These are phyloP conservation scores for Papilio aristodemus DNA, from an alignment of 1,140 invertebrate species.

Conservation along the genomic window DNA sequence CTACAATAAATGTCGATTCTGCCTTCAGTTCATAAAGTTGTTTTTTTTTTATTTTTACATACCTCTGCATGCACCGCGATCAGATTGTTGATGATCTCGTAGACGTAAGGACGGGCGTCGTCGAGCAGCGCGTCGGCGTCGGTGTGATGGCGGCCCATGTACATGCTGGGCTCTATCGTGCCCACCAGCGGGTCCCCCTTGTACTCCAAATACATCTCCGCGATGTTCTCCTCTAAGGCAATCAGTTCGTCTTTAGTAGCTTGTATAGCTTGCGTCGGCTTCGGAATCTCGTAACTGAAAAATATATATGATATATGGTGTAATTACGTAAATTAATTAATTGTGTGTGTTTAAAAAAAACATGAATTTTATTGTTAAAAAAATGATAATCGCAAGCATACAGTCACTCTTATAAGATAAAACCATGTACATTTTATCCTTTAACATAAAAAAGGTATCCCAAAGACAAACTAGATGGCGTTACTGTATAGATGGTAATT, in stretches of 20 bases:
- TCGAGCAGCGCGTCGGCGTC: constrained; percentile 86
- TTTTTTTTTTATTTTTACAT: constrained; percentile 17
- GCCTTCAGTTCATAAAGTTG: too few species aligned
- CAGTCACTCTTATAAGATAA: too few species aligned
- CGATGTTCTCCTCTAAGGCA: constrained; percentile 85
- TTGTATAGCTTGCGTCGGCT: constrained; percentile 83
- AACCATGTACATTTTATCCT: background rate
- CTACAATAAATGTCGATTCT: too few species aligned
- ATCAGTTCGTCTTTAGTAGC: constrained; percentile 82
- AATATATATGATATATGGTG: too few species aligned
- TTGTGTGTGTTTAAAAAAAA: too few species aligned
- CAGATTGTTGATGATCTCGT: constrained; percentile 95
- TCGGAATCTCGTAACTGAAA: constrained; percentile 85
- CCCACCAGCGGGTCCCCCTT: constrained; percentile 96
- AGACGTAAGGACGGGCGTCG: constrained; percentile 93
- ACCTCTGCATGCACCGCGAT: constrained; percentile 97
- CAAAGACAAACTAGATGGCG: background rate
- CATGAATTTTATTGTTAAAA: too few species aligned
- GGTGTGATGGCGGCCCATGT: constrained; percentile 93
- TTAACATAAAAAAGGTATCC: background rate
- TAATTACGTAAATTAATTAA: too few species aligned
- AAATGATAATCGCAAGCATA: too few species aligned
- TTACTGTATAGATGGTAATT: background rate
- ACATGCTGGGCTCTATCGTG: constrained; percentile 97
- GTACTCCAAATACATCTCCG: constrained; percentile 93